Conservation (phyloP, 2,888 invertebrate genomes). For the Pristionchus mayeri region DNA sequence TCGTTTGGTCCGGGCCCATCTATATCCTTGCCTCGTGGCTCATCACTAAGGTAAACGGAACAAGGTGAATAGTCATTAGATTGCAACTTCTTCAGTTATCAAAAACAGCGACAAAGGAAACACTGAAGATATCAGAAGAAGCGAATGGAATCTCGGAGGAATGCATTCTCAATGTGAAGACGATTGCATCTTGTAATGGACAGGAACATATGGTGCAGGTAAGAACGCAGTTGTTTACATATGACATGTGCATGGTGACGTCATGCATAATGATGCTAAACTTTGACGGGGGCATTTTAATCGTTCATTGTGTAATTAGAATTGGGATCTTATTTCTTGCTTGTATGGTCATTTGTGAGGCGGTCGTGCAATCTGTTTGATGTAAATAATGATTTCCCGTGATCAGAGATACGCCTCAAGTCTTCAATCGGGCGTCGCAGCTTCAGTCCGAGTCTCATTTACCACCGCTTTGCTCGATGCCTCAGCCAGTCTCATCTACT, state of each 20-base stretch:
- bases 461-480: neutral
- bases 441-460: neutral
- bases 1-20: neutral
- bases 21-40: neutral
- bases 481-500: neutral
- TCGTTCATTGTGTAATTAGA: too few species aligned
- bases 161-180: slow-evolving; percentile 26
- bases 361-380: too few species aligned
- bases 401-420: neutral
- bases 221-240: neutral
- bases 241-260: too few species aligned
- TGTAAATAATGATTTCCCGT: too few species aligned
- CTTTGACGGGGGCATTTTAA: too few species aligned
- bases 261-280: too few species aligned
- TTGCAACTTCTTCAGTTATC: neutral
- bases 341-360: too few species aligned
- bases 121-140: neutral
- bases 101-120: neutral
- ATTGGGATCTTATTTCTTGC: too few species aligned
- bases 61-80: neutral
- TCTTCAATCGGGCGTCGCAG: neutral
- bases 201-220: neutral
- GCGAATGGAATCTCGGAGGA: slow-evolving; percentile 40
- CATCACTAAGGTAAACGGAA: neutral
- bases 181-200: slow-evolving; percentile 3